Evolutionary conservation across 2,888 invertebrate species (phyloP), one percentile per base, ranked within the genome.

Genomic region (Sphinx pinastri): DNA sequence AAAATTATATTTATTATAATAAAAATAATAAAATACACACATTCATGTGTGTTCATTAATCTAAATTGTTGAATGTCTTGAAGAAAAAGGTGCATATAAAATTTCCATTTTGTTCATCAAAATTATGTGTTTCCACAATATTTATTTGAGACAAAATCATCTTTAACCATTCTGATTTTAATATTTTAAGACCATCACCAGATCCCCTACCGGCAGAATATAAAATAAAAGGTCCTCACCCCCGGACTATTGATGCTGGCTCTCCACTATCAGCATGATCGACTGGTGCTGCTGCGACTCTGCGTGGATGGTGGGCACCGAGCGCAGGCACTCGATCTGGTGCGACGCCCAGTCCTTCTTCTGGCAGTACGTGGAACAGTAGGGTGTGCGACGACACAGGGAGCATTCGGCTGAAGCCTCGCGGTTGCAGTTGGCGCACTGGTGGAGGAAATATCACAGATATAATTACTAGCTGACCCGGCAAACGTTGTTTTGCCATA

Each of bases 351-450:
- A 98, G 91, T 98, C 98, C 88, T 98, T 98, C 76, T 97, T 96
- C 90, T 98, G 98, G 88, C 98, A 98, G 90, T 97, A 98, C 4
- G 97, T 97, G 10, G 98, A 98, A 88, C 98, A 98, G 88, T 98
- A 98, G 12, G 97, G 97, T 14, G 98, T 98, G 73, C 97, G 95
- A 68, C 98, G 95, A 83, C 98, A 98, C 57, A 98, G 91, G 0
- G 98, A 98, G 86, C 98, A 98, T 86, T 98, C 98, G 0, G 97
- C 97, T 68, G 97, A 95, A 12, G 98, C 98, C 85, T 97, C 98
- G 72, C 98, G 95, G 88, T 98, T 97, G 86, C 98, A 98, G 87
- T 98, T 98, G 68, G 97, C 97, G 90, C 98, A 98, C 97, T 98
- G 83, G 12, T 1, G 13, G 51, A 25, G 16, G 4, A 16, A 10